phyloP scores from a whole-genome alignment of 2,797 vertebrate genomes.

The Sebastolobus alascanus region DNA sequence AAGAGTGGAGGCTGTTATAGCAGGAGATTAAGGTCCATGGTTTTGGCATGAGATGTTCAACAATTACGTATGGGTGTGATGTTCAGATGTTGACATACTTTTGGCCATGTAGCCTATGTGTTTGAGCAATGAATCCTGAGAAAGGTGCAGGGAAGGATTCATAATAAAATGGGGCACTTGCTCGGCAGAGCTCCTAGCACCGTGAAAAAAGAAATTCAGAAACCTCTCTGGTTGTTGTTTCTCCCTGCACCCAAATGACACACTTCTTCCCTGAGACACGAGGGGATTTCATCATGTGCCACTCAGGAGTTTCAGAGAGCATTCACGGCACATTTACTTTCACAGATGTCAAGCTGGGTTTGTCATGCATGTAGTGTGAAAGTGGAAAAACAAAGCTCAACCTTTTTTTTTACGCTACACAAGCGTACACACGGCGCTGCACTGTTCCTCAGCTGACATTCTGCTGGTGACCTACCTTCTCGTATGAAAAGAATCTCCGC shows the following conservation, averaged over 20 bases:
- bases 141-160: not conserved
- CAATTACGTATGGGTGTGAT: not conserved
- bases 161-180: constrained; percentile 17
- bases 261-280: constrained; percentile 3
- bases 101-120: not conserved
- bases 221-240: constrained; percentile 15
- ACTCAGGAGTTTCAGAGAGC: constrained; percentile 30
- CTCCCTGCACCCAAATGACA: constrained; percentile 17
- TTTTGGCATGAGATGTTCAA: no score
- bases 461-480: constrained; percentile 31
- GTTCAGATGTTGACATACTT: not conserved
- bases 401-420: not conserved
- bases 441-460: not conserved
- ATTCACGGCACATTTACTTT: constrained; percentile 41
- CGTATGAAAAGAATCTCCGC: not conserved
- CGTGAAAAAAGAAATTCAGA: constrained; percentile 13
- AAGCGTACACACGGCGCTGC: not conserved
- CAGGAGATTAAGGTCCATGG: not conserved
- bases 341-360: constrained; percentile 43
- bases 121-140: not conserved
- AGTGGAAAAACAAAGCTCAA: not conserved
- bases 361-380: constrained; percentile 30
- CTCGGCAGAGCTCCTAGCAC: not conserved
- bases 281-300: constrained; percentile 32
- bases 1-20: not conserved